Conservation (phyloP, 23 tunicate genomes). For the Ciona savignyi region DNA sequence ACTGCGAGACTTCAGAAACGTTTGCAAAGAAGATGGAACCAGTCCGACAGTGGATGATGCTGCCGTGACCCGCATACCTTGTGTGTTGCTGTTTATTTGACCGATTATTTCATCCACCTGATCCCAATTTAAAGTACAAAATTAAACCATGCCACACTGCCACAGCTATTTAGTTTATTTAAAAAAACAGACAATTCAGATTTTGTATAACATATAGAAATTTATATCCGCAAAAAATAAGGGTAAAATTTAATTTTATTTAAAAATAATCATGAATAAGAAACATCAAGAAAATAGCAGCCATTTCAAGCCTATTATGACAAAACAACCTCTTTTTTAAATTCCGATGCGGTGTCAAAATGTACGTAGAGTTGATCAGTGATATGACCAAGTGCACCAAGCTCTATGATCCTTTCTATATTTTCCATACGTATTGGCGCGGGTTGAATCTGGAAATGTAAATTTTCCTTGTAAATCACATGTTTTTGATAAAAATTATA, state of each 20-base stretch:
- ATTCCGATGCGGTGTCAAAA: conserved; percentile 56
- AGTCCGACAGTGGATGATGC: conserved; percentile 20
- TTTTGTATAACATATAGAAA: too few relatives aligned
- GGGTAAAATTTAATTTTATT: too few relatives aligned
- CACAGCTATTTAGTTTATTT: too few relatives aligned
- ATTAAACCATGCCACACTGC: too few relatives aligned
- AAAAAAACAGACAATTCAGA: too few relatives aligned
- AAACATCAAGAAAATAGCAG: too few relatives aligned
- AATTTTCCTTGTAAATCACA: neutral
- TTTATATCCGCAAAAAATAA: too few relatives aligned
- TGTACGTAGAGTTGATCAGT: conserved; percentile 26
- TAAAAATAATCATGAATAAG: too few relatives aligned
- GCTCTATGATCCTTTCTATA: conserved; percentile 26
- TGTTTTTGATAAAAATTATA: neutral
- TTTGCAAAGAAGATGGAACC: conserved; percentile 62
- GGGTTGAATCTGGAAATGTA: conserved; percentile 15
- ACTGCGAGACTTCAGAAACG: conserved; percentile 30
- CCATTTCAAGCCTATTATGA: too few relatives aligned
- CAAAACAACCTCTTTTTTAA: too few relatives aligned
- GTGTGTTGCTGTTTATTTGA: neutral
- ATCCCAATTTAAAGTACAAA: too few relatives aligned
- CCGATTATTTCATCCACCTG: neutral
- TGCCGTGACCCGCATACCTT: neutral
- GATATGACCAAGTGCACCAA: conserved; percentile 55
- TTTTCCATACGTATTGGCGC: conserved; percentile 15